Conservation (phyloP, 2,888 invertebrate species). For the Oxytorus armatus region DNA sequence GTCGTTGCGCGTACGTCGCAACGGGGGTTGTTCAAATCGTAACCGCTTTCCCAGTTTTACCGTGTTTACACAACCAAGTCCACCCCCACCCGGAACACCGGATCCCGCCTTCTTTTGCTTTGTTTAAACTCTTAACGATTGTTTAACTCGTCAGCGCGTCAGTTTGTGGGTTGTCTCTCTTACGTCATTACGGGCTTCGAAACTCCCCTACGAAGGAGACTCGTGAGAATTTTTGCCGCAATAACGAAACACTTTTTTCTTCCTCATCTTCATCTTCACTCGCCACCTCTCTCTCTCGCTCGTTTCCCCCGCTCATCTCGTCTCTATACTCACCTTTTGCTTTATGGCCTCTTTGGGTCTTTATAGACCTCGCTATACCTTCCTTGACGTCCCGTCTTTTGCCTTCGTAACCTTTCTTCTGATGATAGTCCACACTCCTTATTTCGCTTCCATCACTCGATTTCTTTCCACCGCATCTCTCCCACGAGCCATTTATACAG, state of each 20-base stretch:
- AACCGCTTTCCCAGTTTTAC: constrained; percentile 40
- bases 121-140: constrained; percentile 81
- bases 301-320: not conserved
- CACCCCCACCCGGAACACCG: constrained; percentile 42
- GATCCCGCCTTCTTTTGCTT: constrained; percentile 63
- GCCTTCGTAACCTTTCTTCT: constrained; percentile 27
- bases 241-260: constrained; percentile 20
- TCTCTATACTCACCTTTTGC: constrained; percentile 33
- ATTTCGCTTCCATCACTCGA: constrained; percentile 22
- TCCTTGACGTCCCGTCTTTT: constrained; percentile 22
- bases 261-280: constrained; percentile 3
- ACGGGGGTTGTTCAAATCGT: not conserved
- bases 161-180: constrained; percentile 72
- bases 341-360: constrained; percentile 23
- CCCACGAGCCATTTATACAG: constrained; percentile 59
- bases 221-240: constrained; percentile 50
- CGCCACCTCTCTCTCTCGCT: constrained; percentile 1
- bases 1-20: constrained; percentile 27
- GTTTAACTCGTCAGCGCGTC: constrained; percentile 81
- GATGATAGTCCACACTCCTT: constrained; percentile 26
- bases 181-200: constrained; percentile 38
- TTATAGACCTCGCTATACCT: constrained; percentile 36
- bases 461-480: constrained; percentile 32
- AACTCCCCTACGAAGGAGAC: constrained; percentile 39
- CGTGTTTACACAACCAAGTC: constrained; percentile 42